Conservation (phyloP, 2,797 vertebrate genomes). For the Buphagus erythrorhynchus region DNA sequence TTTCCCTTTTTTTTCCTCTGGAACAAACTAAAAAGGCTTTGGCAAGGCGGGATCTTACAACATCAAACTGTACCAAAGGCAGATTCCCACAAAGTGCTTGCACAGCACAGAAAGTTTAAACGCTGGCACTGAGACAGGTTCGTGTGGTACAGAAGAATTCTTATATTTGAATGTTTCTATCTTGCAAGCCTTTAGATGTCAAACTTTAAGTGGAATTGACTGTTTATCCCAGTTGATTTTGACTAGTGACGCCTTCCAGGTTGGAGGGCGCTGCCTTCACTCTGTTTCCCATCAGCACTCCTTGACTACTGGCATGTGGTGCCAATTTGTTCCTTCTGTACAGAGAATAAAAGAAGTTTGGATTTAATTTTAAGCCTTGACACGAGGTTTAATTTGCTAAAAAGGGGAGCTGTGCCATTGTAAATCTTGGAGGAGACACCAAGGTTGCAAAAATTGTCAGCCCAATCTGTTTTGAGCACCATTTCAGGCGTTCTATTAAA, state of each 20-base stretch:
- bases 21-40: conserved; percentile 58
- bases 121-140: conserved; percentile 68
- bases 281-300: conserved; percentile 77
- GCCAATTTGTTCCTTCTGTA: conserved; percentile 80
- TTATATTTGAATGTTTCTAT: conserved; percentile 65
- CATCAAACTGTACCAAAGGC: conserved; percentile 64
- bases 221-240: conserved; percentile 72
- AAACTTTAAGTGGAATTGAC: conserved; percentile 73
- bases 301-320: conserved; percentile 74
- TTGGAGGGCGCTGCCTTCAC: conserved; percentile 63
- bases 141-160: conserved; percentile 65
- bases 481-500: conserved; percentile 52
- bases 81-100: conserved; percentile 74
- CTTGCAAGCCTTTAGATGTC: conserved; percentile 67
- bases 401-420: conserved; percentile 73
- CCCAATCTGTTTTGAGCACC: conserved; percentile 52
- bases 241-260: conserved; percentile 68
- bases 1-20: conserved; percentile 25
- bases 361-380: conserved; percentile 81
- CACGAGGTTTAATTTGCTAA: conserved; percentile 82
- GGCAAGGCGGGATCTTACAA: conserved; percentile 48
- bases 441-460: conserved; percentile 72
- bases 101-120: conserved; percentile 70
- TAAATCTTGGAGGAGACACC: conserved; percentile 79
- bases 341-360: conserved; percentile 73